Evolutionary conservation across 1,140 invertebrate species (phyloP), one percentile per base, ranked within the genome.

Genomic region (Lepidostoma basale): DNA sequence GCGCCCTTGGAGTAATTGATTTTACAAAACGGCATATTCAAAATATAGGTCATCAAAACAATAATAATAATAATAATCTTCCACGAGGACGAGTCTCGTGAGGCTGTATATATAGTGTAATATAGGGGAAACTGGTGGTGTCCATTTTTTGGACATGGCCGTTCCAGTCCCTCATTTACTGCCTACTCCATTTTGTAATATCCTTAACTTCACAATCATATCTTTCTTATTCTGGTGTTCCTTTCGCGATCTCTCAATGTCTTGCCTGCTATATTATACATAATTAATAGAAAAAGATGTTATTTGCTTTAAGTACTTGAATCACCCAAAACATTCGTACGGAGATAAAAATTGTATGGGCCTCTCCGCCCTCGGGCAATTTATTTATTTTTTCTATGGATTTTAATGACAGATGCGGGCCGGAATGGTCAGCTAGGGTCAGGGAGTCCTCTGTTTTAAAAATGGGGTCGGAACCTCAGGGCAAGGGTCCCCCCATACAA

Each of bases 351-450:
- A 69, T 45, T 64, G 42, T 54, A 49, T 44, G 47, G 54, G 67
- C 52, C 60, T 39, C 39, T 52, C 65, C 3, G 36, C 44, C 59
- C 36, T 45, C 59, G 52, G 30, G 58, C 40, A 67, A 69, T 73
- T 69, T 73, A 73, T 72, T 59, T 67, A 66, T 66, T 73, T 73
- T 73, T 73, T 69, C 54, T 20, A 40, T 56, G 42, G 63, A 67
- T 67, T 69, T 69, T 67, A 69, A 69, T 69, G 71, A 69, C 71
- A 73, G 71, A 73, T 73, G 71, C 71, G 71, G 71, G 71, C 67
- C 71, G 67, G 6, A 23, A 39, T 59, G 71, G 71, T 73, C 71
- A 67, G 25, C 28, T 23, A 69, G 71, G 70, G 70, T 72, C 70
- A 72, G 42, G 18, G 49, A 45, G 45, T 58, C 25, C 67, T 67